phyloP scores from a whole-genome alignment of 2,797 vertebrate genomes.

The Peromyscus aztecus region DNA sequence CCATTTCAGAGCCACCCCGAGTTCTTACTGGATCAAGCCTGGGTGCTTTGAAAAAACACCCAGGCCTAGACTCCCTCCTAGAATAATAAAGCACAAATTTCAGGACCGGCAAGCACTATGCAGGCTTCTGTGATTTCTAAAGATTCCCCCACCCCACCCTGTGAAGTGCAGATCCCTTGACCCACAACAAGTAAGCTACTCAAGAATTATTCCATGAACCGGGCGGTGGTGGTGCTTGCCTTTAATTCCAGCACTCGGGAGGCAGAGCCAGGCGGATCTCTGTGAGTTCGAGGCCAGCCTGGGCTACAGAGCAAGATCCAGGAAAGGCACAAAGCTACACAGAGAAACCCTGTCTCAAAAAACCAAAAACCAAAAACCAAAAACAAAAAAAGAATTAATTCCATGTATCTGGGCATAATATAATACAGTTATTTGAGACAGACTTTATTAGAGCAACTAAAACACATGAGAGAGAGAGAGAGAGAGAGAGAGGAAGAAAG shows the following conservation, averaged over 20 bases:
- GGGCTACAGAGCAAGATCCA: no score
- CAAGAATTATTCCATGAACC: neutral
- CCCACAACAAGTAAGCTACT: neutral
- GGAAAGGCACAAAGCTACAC: no score
- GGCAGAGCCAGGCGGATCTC: no score
- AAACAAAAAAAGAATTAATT: no score
- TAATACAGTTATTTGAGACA: slow-evolving; percentile 47
- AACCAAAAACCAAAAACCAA: no score
- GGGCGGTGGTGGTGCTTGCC: no score
- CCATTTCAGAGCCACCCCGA: neutral
- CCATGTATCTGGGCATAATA: neutral
- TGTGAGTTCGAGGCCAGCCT: no score
- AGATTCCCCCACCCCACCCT: neutral
- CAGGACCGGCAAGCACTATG: rapidly evolving
- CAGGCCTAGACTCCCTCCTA: neutral
- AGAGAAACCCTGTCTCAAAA: no score
- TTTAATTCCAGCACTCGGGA: no score
- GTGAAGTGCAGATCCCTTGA: neutral
- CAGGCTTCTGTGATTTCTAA: neutral
- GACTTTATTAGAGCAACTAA: slow-evolving; percentile 29
- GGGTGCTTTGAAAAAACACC: neutral
- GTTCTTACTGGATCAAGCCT: neutral
- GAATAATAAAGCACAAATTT: neutral
- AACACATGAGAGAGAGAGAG: neutral
- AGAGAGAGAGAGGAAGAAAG: slow-evolving; percentile 34